Conservation (phyloP, 2,888 invertebrate species). For the Salticus scenicus region DNA sequence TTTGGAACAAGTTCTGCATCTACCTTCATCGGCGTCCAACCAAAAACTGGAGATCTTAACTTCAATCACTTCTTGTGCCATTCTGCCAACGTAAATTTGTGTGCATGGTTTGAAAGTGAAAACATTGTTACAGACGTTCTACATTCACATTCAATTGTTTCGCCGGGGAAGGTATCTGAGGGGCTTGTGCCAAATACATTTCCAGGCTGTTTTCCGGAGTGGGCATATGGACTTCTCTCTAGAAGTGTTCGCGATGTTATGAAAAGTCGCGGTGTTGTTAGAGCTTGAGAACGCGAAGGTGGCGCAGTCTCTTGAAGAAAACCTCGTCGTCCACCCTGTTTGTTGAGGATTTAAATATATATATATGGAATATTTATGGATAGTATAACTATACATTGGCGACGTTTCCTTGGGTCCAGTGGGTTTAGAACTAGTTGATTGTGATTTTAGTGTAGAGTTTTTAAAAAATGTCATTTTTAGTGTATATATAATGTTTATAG, state of each 20-base stretch:
- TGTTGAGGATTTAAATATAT: constrained; percentile 63
- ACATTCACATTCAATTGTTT: neutral
- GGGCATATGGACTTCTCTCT: neutral
- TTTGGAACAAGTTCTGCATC: neutral
- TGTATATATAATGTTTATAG: neutral
- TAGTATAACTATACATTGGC: constrained; percentile 27
- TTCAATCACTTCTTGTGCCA: neutral
- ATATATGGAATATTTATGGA: constrained; percentile 34
- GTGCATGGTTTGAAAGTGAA: neutral
- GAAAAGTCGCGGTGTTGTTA: constrained; percentile 13
- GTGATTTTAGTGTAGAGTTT: constrained; percentile 2
- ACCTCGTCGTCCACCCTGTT: constrained; percentile 46
- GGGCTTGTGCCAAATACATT: neutral
- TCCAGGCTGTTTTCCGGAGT: neutral
- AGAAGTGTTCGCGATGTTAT: neutral
- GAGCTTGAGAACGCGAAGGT: constrained; percentile 54
- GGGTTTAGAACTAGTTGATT: constrained; percentile 23
- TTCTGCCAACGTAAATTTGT: neutral
- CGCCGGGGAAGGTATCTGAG: constrained; percentile 6
- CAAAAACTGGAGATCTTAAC: neutral
- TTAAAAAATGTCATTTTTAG: neutral
- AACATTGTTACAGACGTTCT: neutral
- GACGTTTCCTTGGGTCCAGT: constrained; percentile 26
- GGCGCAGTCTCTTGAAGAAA: constrained; percentile 23
- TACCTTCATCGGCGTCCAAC: neutral